Base-by-base conservation (phyloP, 2,888 invertebrate species). In the Drosophila mimica region DNA sequence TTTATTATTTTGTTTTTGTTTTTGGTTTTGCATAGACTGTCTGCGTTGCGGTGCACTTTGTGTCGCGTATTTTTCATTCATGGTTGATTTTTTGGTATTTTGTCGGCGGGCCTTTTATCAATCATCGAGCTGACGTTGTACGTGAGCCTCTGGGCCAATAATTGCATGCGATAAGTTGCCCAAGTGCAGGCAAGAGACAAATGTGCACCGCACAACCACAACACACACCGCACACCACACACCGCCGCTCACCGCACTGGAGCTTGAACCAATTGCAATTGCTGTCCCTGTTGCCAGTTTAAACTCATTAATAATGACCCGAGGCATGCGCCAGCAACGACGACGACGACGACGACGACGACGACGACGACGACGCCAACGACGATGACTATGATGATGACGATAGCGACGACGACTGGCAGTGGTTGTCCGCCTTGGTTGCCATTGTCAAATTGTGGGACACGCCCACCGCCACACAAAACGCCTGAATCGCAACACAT, bases 141-240 rank as follows among this genome's bases (percentile, higher is more conserved):
- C 85, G 81, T 84, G 83, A 83, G 81, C 83, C 76, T 82, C 76
- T 77, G 65, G 84, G 84, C 82, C 89, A 89, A 84, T 88, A 87
- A 87, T 87, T 89, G 84, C 89, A 87, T 76, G 81, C 87, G 89
- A 87, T 87, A 87, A 87, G 87, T 87, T 86, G 85, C 73, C 84
- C 73, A 71, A 81, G 76, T 79, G 76, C 81, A 70, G 69, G 60
- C 68, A 70, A 34, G 61, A 81, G 68, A 79, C 81, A 81, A 72
- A 81, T 79, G 68, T 66, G 64, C 63, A 59, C 36, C 31, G 34
- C 53, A 25, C 53, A 56, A 28, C 36, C 54, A 56, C 54, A 25
- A n/a, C 38, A 13, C n/a, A 8, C 17, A 33, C 71, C 52, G 25
- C 15, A 51, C 30, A 7, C 52, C 51, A 36, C 49, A 34, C 25